Evolutionary conservation across 2,797 vertebrate species (phyloP), one percentile per base, ranked within the genome.

Genomic region (Ceyx erithaca): DNA sequence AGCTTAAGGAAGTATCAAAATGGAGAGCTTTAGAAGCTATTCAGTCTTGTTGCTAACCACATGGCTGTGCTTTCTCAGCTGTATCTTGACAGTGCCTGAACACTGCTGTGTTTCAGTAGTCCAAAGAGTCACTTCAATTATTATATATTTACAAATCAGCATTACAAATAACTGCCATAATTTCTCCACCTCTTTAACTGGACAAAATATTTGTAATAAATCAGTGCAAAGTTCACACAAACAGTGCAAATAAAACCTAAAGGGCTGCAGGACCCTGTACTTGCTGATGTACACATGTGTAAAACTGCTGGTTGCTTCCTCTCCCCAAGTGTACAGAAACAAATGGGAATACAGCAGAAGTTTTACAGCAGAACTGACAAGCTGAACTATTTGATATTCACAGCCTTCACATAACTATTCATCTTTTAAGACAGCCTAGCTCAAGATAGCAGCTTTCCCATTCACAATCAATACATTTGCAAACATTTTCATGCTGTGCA

Each of bases 381-480:
- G 78, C 4, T 59, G 67, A 59, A 73, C 55, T 62, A 46, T 79
- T 86, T 94, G 52, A 63, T 94, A 94, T 67, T 90, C 86, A 70
- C 67, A 90, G 35, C 4, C 73, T 85, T 86, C 61, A 86, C 33
- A 8, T 46, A 69, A 62, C 59, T 28, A 71, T 63, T 86, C 63
- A 77, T 90, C 75, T 86, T 78, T 78, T 62, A 49, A 76, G 71
- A 79, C 71, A 94, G 88, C 52, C 61, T 33, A 79, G 68, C 80
- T 77, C 86, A 41, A 76, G 90, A 72, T 1, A 79, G 48, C 87
- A 90, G 85, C 77, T 73, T 81, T 59, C n/a, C 37, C 63, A 70
- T 67, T 77, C 71, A 63, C 83, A 67, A 90, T 76, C 88, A 86
- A 84, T 81, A 90, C 21, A 90, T 61, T 55, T 64, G 75, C 88